These are phyloP conservation scores for Xanthorhoe designata DNA, from an alignment of 2,888 invertebrate species.

Conservation along the genomic window DNA sequence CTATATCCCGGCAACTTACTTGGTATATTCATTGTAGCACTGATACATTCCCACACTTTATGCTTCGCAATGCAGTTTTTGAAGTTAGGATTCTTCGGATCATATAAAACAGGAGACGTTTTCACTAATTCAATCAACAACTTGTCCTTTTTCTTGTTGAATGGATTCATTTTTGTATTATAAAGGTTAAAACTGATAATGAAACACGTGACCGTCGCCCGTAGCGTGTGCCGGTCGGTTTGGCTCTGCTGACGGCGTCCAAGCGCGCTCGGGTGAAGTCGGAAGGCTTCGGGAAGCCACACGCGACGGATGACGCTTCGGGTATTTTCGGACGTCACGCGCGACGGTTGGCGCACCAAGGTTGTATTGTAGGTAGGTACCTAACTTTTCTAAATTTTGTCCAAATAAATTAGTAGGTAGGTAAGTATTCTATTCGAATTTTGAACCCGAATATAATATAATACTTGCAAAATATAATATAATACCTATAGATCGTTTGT, in stretches of 20 bases:
- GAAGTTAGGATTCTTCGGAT: constrained; percentile 26
- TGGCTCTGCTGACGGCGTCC: constrained; percentile 22
- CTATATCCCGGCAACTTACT: constrained; percentile 20
- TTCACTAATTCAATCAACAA: constrained; percentile 32
- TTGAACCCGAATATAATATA: too few species aligned
- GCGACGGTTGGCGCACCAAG: constrained; percentile 23
- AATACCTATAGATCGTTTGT: too few species aligned
- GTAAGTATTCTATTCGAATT: too few species aligned
- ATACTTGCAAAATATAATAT: too few species aligned
- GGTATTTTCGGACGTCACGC: constrained; percentile 18
- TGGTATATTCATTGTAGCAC: constrained; percentile 24
- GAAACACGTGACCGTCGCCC: constrained; percentile 14
- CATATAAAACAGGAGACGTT: constrained; percentile 35
- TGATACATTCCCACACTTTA: constrained; percentile 37
- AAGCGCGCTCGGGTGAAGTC: constrained; percentile 20
- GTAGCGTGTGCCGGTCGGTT: constrained; percentile 15
- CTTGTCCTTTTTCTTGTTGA: constrained; percentile 34
- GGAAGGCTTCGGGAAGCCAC: constrained; percentile 2
- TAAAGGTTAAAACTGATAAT: not conserved
- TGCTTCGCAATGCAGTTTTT: constrained; percentile 33
- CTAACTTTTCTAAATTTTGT: too few species aligned
- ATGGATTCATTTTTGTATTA: constrained; percentile 20
- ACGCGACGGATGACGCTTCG: not conserved
- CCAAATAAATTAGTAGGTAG: too few species aligned
- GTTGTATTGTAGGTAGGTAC: too few species aligned